Evolutionary conservation across 2,797 vertebrate genomes (phyloP), one percentile per base, ranked within the genome.

Genomic region (Acipenser oxyrinchus): DNA sequence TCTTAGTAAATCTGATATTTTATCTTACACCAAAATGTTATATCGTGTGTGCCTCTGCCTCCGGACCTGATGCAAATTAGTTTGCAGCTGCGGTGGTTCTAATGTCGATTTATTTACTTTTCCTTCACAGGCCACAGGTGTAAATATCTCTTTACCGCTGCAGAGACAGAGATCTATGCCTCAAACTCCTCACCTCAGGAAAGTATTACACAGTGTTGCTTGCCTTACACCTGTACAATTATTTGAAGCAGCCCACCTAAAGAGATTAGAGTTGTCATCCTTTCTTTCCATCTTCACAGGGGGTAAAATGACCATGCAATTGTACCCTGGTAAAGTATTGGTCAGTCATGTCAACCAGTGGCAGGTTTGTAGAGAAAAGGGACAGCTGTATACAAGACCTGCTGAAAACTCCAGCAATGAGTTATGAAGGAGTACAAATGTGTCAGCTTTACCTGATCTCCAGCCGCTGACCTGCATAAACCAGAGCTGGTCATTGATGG

Each of bases 281-380:
- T 10, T 52, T 10, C 49, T 18, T 49, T 64, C 48, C 60, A 66
- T 13, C 74, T 74, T 70, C 8, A 69, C 51, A 51, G 18, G 11
- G 51, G 10, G 37, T 12, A 7, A 37, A 2, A 37, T 37, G 23
- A 37, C 23, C 23, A 37, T 37, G 23, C 23, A 37, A 37, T 37
- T 37, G 23, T 37, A 37, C 23, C 23, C 2, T 37, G 2, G 23
- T 37, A 37, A 37, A 37, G 2, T 37, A 37, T 37, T 3, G 23
- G 23, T 37, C 23, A 37, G 23, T 37, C 23, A 37, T 37, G 23
- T 37, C 23, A 37, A 37, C 23, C 23, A 37, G 23, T 37, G 4
- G 23, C 23, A 37, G 23, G 23, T 37, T 37, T 37, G 2, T 37
- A 37, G 23, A 37, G 23, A 37, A 37, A 37, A 37, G 23, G 23